A percentile compares a stretch with the other conserved stretches of the same genome.
Conservation (phyloP, 2,797 vertebrate genomes). For the Onychomys arenicola region DNA sequence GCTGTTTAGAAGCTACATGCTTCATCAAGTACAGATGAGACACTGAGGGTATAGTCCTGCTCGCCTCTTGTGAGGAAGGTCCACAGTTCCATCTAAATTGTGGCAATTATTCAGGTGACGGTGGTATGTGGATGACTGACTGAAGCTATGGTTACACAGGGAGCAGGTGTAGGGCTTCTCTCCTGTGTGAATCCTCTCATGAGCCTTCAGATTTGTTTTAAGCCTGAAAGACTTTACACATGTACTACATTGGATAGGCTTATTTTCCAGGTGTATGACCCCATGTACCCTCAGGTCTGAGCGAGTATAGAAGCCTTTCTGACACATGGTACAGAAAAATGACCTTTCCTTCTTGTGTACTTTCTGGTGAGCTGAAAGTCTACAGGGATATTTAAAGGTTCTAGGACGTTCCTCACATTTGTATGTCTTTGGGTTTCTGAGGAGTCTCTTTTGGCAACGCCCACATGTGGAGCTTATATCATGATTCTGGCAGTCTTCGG, state of each 20-base stretch:
- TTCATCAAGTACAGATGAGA: background rate
- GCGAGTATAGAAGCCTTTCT: conserved; percentile 26
- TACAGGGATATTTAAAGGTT: conserved; percentile 16
- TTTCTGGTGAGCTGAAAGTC: background rate
- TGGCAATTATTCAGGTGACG: background rate
- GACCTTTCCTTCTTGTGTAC: conserved; percentile 50
- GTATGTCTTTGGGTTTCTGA: rapidly evolving
- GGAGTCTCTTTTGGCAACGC: background rate
- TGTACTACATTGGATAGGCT: background rate
- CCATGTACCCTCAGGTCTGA: conserved; percentile 45
- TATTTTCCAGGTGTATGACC: background rate
- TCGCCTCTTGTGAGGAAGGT: background rate
- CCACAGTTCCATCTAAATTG: background rate
- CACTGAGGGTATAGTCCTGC: rapidly evolving
- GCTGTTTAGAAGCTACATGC: background rate
- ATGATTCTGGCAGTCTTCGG: background rate
- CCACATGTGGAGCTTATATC: background rate
- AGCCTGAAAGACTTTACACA: conserved; percentile 49
- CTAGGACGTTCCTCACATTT: conserved; percentile 35
- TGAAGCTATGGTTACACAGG: background rate
- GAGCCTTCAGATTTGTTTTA: conserved; percentile 40
- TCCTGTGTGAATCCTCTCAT: conserved; percentile 59
- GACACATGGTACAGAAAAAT: background rate
- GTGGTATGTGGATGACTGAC: conserved; percentile 63
- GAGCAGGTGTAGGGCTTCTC: background rate